Conservation (phyloP, 2,888 invertebrate species). For the Vanessa cardui region DNA sequence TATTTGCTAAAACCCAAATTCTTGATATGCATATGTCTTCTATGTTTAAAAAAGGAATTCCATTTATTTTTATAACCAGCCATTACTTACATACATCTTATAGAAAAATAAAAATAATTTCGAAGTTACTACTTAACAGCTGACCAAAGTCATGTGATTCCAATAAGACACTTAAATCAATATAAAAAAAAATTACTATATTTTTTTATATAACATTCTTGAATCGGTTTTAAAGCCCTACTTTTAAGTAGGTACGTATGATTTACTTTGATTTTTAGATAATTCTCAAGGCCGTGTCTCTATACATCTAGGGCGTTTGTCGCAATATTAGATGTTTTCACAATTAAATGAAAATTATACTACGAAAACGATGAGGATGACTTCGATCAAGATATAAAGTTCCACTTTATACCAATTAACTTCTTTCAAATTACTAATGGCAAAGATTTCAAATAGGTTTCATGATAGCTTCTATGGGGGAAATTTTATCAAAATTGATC, state of each 20-base stretch:
- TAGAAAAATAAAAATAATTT: too few relatives aligned
- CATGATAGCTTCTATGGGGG: background rate
- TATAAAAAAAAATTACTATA: too few relatives aligned
- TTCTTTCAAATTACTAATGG: background rate
- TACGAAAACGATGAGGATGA: constrained; percentile 1
- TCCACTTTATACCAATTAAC: background rate
- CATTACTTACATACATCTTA: too few relatives aligned
- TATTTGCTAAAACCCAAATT: too few relatives aligned
- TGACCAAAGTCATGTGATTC: constrained; percentile 25
- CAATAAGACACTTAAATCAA: constrained; percentile 1
- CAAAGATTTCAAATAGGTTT: background rate
- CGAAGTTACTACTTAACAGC: background rate
- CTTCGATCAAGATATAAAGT: background rate
- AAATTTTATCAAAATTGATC: background rate
- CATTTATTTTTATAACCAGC: too few relatives aligned
- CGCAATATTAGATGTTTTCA: background rate
- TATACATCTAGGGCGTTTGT: background rate
- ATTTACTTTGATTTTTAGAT: constrained; percentile 3
- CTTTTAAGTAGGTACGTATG: background rate
- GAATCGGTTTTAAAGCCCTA: background rate
- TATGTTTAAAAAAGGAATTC: too few relatives aligned
- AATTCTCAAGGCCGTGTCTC: constrained; percentile 11
- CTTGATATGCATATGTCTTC: too few relatives aligned
- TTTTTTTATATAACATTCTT: background rate
- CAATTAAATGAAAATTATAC: background rate